Percentiles rank a stretch among this genome's conserved stretches.
These are phyloP conservation scores for Caenorhabditis sinica DNA, from an alignment of 2,888 invertebrate species.

Conservation along the genomic window DNA sequence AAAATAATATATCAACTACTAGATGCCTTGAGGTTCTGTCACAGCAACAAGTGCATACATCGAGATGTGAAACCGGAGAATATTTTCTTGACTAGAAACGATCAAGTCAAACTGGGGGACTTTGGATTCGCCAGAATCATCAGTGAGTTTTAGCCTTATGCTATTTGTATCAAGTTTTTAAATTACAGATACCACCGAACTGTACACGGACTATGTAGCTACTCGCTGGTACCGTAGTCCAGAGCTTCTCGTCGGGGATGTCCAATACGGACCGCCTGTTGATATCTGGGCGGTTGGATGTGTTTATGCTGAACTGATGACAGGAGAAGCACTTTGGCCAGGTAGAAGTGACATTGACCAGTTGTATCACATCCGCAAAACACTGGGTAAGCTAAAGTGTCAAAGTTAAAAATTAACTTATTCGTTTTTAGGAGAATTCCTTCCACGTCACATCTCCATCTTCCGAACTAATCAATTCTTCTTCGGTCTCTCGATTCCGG, in stretches of 20 bases:
- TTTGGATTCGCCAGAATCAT: slow-evolving; percentile 98
- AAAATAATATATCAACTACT: slow-evolving; percentile 96
- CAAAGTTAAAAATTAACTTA: neutral
- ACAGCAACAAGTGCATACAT: slow-evolving; percentile 89
- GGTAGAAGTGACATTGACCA: slow-evolving; percentile 99
- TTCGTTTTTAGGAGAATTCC: slow-evolving; percentile 88
- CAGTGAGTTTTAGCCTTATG: slow-evolving; percentile 86
- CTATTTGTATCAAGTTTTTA: neutral
- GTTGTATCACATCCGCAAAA: slow-evolving; percentile 94
- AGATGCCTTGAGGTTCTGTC: slow-evolving; percentile 96
- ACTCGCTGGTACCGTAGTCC: slow-evolving; percentile 94
- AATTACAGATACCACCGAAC: slow-evolving; percentile 91
- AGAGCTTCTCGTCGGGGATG: slow-evolving; percentile 97
- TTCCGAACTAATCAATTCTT: slow-evolving; percentile 97
- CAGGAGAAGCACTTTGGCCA: slow-evolving; percentile 94
- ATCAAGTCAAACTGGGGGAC: slow-evolving; percentile 97
- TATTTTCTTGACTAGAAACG: slow-evolving; percentile 93
- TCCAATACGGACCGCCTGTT: slow-evolving; percentile 88
- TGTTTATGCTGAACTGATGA: slow-evolving; percentile 86
- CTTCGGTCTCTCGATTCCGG: slow-evolving; percentile 93
- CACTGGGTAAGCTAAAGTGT: slow-evolving; percentile 87
- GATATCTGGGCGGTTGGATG: slow-evolving; percentile 98
- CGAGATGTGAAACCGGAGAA: slow-evolving; percentile 96
- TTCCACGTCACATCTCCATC: slow-evolving; percentile 95
- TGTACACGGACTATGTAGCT: slow-evolving; percentile 99